Evolutionary conservation across 2,113 vertebrate species (phyloP), one percentile per base, ranked within the genome.

Genomic region (Caloenas nicobarica): DNA sequence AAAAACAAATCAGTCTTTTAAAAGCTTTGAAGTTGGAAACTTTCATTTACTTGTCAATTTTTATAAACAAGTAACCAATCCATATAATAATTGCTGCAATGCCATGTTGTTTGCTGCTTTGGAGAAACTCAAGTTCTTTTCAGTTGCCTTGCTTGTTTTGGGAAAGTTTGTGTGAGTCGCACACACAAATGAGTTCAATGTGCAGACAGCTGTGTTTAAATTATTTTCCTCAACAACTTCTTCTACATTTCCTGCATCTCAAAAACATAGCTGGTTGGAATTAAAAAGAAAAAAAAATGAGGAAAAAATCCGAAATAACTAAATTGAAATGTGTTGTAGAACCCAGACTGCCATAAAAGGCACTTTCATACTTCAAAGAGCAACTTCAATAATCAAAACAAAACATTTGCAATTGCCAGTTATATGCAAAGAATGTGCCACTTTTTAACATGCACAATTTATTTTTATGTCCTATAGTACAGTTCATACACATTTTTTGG

Each of bases 311-410:
- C 42, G 57, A 74, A 81, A 64, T 65, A 86, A 88, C 40, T 44
- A 56, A 90, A 87, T 91, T 69, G 44, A 95, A 86, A 91, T 62
- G 28, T 65, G 50, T 53, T 91, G 89, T 61, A 85, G 62, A 89
- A 79, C 36, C 7, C 88, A 62, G 53, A 91, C 36, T 80, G 40
- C 86, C 92, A 80, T 91, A 94, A 94, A 97, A 92, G 89, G 88
- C 74, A 2, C 62, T 94, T 87, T 92, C 54, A 69, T 78, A 91
- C 88, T 96, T 96, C 77, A 94, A 88, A 93, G 83, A 89, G 57
- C 16, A 79, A 95, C 79, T 93, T 87, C 65, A 91, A 71, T 79
- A 95, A 84, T 74, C 69, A 87, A 92, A 96, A 60, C 73, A 89
- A 93, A 96, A 87, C 86, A 87, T 92, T 57, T 64, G 58, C 65